These are phyloP conservation scores for Drosophila putrida DNA, from an alignment of 2,888 invertebrate species.

Conservation along the genomic window DNA sequence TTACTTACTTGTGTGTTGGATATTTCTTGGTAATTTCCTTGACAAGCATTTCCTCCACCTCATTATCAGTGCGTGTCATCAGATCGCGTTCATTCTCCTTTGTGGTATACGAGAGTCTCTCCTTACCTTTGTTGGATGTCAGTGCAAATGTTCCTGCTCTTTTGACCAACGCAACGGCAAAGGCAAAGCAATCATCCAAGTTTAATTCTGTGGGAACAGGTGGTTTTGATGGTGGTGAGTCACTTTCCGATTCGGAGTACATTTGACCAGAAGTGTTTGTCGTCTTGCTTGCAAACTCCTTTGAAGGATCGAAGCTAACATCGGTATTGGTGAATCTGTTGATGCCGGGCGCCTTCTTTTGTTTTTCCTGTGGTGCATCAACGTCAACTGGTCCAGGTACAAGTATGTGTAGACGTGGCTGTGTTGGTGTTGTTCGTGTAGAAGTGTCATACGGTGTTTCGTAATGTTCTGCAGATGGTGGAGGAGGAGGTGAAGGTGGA, in stretches of 20 bases:
- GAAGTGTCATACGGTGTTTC: no score
- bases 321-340: slow-evolving; percentile 54
- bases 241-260: slow-evolving; percentile 14
- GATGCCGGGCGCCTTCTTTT: background rate
- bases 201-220: background rate
- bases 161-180: slow-evolving; percentile 44
- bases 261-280: slow-evolving; percentile 53
- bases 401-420: background rate
- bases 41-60: slow-evolving; percentile 53
- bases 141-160: slow-evolving; percentile 44
- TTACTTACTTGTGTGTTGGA: slow-evolving; percentile 60
- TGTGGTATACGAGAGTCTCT: slow-evolving; percentile 11
- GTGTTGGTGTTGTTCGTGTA: background rate
- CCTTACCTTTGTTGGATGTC: slow-evolving; percentile 19
- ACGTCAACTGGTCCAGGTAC: background rate
- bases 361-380: background rate
- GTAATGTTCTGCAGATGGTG: no score
- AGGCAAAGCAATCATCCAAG: slow-evolving; percentile 36
- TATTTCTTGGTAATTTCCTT: slow-evolving; percentile 37
- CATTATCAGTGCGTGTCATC: slow-evolving; percentile 34
- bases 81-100: slow-evolving; percentile 40
- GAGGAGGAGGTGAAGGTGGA: background rate
- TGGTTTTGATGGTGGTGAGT: background rate
- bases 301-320: slow-evolving; percentile 53
- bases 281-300: slow-evolving; percentile 53